Percentiles rank a stretch among this genome's conserved stretches.
Conservation (phyloP, 2,888 invertebrate genomes). For the Crematogaster levior region DNA sequence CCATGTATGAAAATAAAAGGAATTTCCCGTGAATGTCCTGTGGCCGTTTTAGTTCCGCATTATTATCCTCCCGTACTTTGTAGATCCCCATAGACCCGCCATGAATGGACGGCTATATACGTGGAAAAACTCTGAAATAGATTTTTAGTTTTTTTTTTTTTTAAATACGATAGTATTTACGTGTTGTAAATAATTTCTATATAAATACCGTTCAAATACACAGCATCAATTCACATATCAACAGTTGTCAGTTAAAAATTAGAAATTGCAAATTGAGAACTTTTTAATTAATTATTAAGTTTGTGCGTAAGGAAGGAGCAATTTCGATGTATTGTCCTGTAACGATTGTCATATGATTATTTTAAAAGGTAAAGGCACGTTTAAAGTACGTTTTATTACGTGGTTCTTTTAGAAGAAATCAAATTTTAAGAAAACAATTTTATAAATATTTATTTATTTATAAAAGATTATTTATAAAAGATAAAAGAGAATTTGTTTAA, state of each 20-base stretch:
- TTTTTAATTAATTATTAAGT: background rate
- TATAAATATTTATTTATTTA: background rate
- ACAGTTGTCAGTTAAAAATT: background rate
- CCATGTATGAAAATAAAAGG: slow-evolving; percentile 34
- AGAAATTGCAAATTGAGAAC: background rate
- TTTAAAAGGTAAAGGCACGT: too few relatives aligned
- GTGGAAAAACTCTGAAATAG: background rate
- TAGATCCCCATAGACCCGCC: slow-evolving; percentile 8
- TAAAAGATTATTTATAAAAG: too few relatives aligned
- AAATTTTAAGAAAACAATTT: too few relatives aligned
- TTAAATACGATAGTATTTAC: background rate
- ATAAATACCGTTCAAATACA: background rate
- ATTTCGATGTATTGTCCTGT: background rate
- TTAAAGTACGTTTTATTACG: background rate
- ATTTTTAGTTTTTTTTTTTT: too few relatives aligned
- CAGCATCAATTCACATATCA: background rate
- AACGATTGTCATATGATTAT: background rate
- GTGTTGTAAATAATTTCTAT: background rate
- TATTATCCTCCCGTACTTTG: slow-evolving; percentile 8
- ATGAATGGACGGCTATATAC: slow-evolving; percentile 13
- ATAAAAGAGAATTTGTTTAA: background rate
- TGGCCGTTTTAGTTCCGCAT: slow-evolving; percentile 15
- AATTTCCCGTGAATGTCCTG: slow-evolving; percentile 10
- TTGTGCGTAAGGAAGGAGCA: background rate
- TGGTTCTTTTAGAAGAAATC: background rate